Evolutionary conservation across 2,888 invertebrate genomes (phyloP).

Genomic region (Cosmorhoe ocellata): DNA sequence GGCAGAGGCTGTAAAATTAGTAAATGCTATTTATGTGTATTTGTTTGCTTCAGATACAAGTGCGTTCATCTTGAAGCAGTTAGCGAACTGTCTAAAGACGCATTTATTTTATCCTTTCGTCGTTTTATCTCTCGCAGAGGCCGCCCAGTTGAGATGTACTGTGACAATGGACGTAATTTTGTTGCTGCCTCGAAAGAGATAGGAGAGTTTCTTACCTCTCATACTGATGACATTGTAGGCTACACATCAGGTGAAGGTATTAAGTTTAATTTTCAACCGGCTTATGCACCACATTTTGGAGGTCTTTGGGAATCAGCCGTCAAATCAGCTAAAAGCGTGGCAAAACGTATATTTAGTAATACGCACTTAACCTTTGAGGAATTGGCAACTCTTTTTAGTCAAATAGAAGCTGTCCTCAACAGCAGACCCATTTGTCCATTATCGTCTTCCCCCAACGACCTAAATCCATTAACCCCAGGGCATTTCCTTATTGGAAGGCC

Average conservation of each 20-base stretch:
- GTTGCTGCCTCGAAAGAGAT: not conserved
- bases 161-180: not conserved
- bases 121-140: not conserved
- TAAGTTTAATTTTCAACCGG: not conserved
- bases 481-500: not conserved
- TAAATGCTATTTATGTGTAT: not conserved
- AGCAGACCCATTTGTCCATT: not conserved
- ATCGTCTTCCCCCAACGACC: not conserved
- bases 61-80: not conserved
- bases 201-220: not conserved
- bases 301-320: not conserved
- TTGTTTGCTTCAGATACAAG: not conserved
- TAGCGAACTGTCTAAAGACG: not conserved
- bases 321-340: not conserved
- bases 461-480: not conserved
- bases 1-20: not conserved
- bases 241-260: not conserved
- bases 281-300: not conserved
- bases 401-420: not conserved
- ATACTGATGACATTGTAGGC: not conserved
- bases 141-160: not conserved
- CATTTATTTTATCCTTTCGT: not conserved
- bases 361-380: not conserved
- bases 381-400: not conserved
- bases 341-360: not conserved